Evolutionary conservation across 1,140 invertebrate species (phyloP).

Genomic region (Orius laevigatus): DNA sequence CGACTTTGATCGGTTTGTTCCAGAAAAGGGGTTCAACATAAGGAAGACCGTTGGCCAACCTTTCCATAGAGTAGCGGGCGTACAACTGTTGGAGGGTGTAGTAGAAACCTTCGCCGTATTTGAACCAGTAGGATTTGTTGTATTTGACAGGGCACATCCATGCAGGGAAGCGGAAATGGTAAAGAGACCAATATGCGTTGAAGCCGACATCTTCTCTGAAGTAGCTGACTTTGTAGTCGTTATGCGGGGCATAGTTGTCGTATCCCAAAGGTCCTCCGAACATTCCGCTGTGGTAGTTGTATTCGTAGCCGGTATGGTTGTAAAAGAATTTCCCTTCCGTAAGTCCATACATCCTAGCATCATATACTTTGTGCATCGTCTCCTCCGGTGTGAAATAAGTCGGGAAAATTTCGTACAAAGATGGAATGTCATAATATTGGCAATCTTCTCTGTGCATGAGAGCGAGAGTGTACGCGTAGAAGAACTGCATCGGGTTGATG

Average conservation of each 20-base stretch:
- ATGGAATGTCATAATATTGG: conserved; percentile 38
- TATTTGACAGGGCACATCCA: conserved; percentile 38
- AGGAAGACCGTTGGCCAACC: conserved; percentile 41
- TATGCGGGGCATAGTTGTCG: conserved; percentile 28
- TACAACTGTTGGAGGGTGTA: conserved; percentile 41
- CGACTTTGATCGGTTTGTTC: conserved; percentile 30
- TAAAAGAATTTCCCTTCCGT: conserved; percentile 13
- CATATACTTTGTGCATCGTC: conserved; percentile 39
- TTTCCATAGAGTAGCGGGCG: conserved; percentile 48
- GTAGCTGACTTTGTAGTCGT: conserved; percentile 45
- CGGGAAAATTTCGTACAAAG: conserved; percentile 50
- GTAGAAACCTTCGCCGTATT: conserved; percentile 43
- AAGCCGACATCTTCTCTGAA: conserved; percentile 56
- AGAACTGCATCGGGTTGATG: conserved; percentile 44
- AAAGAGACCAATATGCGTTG: conserved; percentile 46
- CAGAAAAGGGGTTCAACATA: conserved; percentile 39
- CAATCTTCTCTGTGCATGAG: conserved; percentile 42
- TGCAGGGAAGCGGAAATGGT: conserved; percentile 42
- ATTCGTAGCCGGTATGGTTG: conserved; percentile 16
- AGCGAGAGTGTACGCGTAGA: conserved; percentile 40
- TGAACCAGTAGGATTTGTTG: conserved; percentile 29
- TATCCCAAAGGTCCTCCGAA: conserved; percentile 17
- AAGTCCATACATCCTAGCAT: conserved; percentile 24
- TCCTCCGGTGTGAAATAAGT: conserved; percentile 40
- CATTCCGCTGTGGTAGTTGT: conserved; percentile 27